These are phyloP conservation scores for Halcyon malimbica DNA, from an alignment of 2,113 vertebrate species.

Conservation along the genomic window DNA sequence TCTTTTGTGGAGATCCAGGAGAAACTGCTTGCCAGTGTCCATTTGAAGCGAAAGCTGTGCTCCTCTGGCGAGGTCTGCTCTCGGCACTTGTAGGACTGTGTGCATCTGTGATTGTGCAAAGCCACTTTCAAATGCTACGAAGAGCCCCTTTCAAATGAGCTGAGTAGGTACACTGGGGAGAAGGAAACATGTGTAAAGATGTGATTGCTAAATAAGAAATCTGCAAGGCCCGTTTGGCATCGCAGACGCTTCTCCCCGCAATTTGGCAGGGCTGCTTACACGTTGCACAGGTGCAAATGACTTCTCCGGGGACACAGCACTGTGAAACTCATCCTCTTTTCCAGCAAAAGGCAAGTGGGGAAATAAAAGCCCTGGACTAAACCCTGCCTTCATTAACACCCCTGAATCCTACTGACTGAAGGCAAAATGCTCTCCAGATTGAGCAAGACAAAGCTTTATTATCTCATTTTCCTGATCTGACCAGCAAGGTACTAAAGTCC, in stretches of 20 bases:
- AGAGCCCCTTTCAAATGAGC: background rate
- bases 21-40: background rate
- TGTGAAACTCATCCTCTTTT: background rate
- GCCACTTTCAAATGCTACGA: background rate
- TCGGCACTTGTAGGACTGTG: background rate
- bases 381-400: conserved; percentile 42
- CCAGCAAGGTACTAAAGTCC: background rate
- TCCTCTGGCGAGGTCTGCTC: background rate
- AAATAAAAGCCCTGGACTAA: conserved; percentile 54
- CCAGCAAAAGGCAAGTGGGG: conserved; percentile 27
- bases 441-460: background rate
- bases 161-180: background rate
- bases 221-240: background rate
- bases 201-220: background rate
- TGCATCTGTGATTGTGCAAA: background rate
- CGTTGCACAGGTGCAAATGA: conserved; percentile 50
- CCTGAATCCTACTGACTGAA: background rate
- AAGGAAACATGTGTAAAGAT: background rate
- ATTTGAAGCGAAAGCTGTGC: background rate
- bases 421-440: background rate
- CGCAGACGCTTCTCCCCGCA: rapidly evolving
- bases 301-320: conserved; percentile 47
- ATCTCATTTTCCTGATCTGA: background rate
- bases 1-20: background rate
- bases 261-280: conserved; percentile 35